Evolutionary conservation across 1,140 invertebrate genomes (phyloP).

Genomic region (Zaprionus camerounensis): DNA sequence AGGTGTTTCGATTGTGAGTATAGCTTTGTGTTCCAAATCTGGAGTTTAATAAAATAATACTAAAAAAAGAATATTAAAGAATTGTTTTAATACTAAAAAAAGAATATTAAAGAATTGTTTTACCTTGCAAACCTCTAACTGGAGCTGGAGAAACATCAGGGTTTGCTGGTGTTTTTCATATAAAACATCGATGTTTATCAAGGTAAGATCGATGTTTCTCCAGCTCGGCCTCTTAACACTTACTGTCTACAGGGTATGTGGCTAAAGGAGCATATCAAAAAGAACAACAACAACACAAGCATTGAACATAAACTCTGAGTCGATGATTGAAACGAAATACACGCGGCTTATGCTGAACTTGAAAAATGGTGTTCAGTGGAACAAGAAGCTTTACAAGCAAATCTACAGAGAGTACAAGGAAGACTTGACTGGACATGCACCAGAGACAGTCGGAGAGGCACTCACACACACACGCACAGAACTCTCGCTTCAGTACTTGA

Average conservation of each 20-base stretch:
- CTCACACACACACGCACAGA: background rate
- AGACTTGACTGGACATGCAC: slow-evolving; percentile 3
- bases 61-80: background rate
- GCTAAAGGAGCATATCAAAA: slow-evolving; percentile 49
- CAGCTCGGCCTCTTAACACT: too few relatives aligned
- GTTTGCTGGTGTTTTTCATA: background rate
- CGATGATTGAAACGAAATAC: slow-evolving; percentile 62
- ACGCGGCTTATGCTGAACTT: slow-evolving; percentile 62
- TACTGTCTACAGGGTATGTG: slow-evolving; percentile 19
- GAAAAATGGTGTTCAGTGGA: slow-evolving; percentile 37
- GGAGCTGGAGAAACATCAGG: too few relatives aligned
- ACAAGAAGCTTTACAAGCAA: background rate
- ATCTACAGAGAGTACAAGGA: slow-evolving; percentile 35
- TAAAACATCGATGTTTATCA: background rate
- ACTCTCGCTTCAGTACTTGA: background rate
- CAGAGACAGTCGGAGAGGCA: slow-evolving; percentile 1
- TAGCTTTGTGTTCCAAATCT: background rate
- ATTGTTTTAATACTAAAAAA: background rate
- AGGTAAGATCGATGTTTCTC: background rate
- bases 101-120: background rate
- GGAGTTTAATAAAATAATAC: background rate
- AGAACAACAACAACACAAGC: slow-evolving; percentile 10
- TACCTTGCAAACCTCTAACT: too few relatives aligned
- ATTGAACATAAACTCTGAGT: slow-evolving; percentile 43
- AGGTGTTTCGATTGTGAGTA: too few relatives aligned